Evolutionary conservation across 92 coral and sea anemone genomes (phyloP).

Genomic region (Umimayanthus kanabou): DNA sequence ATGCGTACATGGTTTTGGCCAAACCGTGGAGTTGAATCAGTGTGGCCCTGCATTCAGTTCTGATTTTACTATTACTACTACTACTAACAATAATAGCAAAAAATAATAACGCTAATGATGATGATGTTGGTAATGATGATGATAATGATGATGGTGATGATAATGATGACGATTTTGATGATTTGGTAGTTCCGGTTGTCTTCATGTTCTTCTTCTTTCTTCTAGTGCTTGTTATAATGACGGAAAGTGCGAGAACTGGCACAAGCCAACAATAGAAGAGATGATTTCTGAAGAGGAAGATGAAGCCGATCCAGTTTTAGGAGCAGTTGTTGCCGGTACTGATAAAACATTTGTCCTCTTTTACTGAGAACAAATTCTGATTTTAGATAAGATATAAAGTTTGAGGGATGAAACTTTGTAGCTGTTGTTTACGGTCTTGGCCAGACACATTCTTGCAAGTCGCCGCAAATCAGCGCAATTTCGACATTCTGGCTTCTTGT

Average conservation of each 20-base stretch:
- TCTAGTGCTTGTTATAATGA: slow-evolving; percentile 13
- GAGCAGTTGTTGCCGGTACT: slow-evolving; percentile 21
- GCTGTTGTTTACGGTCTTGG: no score
- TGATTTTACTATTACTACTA: no score
- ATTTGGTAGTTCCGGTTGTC: no score
- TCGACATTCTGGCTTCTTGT: no score
- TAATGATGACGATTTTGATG: not conserved
- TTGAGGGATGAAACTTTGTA: no score
- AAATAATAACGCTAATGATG: no score
- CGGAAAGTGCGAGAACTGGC: slow-evolving; percentile 27
- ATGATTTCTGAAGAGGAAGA: not conserved
- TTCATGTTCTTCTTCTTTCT: not conserved
- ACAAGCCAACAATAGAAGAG: slow-evolving; percentile 5
- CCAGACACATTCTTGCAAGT: no score
- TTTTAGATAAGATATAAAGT: no score
- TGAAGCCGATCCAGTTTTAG: slow-evolving; percentile 20
- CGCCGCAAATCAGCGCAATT: no score
- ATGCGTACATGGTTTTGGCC: no score
- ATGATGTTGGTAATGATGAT: not conserved
- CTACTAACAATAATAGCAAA: not conserved
- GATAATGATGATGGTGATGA: not conserved
- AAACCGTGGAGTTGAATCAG: no score
- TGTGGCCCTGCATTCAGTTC: no score
- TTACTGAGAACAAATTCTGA: not conserved
- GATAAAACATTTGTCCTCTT: not conserved